These are phyloP conservation scores for Oophaga pumilio DNA, from an alignment of 2,113 vertebrate species.

Conservation along the genomic window DNA sequence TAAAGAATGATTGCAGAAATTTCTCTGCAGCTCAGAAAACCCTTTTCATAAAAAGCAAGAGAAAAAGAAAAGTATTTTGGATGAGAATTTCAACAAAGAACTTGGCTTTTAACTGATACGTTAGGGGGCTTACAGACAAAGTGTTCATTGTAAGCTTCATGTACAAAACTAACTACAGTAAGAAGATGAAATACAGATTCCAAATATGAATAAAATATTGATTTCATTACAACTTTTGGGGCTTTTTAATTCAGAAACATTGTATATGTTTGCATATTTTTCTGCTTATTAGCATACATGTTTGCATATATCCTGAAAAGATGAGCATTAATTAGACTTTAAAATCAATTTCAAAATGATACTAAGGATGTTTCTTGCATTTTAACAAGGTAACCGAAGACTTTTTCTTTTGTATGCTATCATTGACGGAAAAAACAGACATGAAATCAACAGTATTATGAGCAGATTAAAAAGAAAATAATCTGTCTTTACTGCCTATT, in stretches of 20 bases:
- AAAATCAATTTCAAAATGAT: slow-evolving; percentile 83
- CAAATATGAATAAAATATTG: slow-evolving; percentile 85
- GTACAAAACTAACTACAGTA: slow-evolving; percentile 20
- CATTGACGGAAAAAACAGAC: slow-evolving; percentile 32
- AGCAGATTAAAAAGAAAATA: slow-evolving; percentile 48
- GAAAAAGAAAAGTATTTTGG: background rate
- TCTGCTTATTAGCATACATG: slow-evolving; percentile 82
- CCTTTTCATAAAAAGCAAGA: too few relatives aligned
- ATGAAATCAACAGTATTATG: slow-evolving; percentile 54
- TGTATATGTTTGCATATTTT: slow-evolving; percentile 88
- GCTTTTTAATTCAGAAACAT: slow-evolving; percentile 83
- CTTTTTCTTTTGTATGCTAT: slow-evolving; percentile 53
- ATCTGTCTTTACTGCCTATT: slow-evolving; percentile 50
- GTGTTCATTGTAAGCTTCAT: slow-evolving; percentile 4
- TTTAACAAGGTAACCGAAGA: slow-evolving; percentile 69
- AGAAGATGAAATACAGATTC: slow-evolving; percentile 58
- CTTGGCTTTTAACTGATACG: background rate
- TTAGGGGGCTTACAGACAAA: background rate
- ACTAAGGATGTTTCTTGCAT: slow-evolving; percentile 80
- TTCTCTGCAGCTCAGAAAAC: too few relatives aligned
- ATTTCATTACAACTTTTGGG: slow-evolving; percentile 86
- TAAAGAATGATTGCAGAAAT: too few relatives aligned
- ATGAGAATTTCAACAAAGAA: background rate
- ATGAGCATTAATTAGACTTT: slow-evolving; percentile 83
- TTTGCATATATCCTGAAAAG: slow-evolving; percentile 85